Conservation (phyloP, 2,113 vertebrate species). For the Megaleporinus macrocephalus region DNA sequence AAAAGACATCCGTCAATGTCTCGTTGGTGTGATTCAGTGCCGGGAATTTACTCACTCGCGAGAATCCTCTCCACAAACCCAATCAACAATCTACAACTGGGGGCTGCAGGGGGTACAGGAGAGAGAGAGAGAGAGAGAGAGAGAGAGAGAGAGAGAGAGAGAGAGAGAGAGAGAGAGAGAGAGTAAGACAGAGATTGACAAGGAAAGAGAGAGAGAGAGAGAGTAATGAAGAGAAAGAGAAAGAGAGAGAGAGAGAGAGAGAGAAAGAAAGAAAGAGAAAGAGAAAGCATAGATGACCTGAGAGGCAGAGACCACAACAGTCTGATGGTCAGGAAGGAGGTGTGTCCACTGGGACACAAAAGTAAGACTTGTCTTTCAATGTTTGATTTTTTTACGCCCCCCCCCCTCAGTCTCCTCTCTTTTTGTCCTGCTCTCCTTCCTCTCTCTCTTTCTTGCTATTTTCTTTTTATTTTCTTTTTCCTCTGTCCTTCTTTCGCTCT, state of each 20-base stretch:
- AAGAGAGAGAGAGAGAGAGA: no score
- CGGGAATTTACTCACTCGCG: constrained; percentile 71
- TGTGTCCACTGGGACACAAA: background rate
- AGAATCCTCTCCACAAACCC: constrained; percentile 68
- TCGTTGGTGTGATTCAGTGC: constrained; percentile 62
- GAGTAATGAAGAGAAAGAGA: no score
- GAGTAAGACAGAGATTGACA: no score
- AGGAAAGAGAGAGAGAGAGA: constrained; percentile 31
- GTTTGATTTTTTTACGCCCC: constrained; percentile 14
- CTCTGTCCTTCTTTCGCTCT: no score
- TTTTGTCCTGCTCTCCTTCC: background rate
- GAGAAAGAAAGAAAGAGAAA: background rate
- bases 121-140: constrained; percentile 27
- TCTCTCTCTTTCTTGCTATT: no score
- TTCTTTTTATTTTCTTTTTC: no score
- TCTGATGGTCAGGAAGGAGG: background rate
- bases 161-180: background rate
- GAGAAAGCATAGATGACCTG: constrained; percentile 42
- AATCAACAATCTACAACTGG: constrained; percentile 64
- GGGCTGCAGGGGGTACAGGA: constrained; percentile 9
- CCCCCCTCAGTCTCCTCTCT: constrained; percentile 45
- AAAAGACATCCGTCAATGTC: constrained; percentile 81
- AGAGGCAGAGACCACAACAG: background rate
- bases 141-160: background rate
- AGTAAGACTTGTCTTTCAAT: background rate